Conservation (phyloP, 1,140 invertebrate species). For the Hylaeus volcanicus region DNA sequence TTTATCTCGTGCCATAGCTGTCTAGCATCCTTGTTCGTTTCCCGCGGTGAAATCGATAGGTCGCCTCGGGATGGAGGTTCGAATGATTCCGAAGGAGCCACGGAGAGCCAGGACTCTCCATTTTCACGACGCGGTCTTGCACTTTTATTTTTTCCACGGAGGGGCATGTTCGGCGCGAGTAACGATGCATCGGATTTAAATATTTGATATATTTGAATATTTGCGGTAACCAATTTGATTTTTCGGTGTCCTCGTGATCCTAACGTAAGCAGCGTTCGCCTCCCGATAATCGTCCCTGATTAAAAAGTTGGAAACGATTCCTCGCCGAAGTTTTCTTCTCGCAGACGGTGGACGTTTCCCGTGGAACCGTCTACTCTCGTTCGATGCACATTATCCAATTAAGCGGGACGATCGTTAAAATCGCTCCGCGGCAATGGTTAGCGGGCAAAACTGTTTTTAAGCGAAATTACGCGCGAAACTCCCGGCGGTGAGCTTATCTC, state of each 20-base stretch:
- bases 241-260: too few species aligned
- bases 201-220: too few species aligned
- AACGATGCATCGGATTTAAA: too few species aligned
- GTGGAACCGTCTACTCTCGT: not conserved
- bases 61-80: slow-evolving; percentile 11
- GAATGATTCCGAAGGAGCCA: slow-evolving; percentile 40
- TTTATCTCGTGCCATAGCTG: slow-evolving; percentile 30
- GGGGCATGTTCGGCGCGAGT: not conserved
- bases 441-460: slow-evolving; percentile 14
- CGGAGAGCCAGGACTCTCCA: slow-evolving; percentile 7
- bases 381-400: slow-evolving; percentile 16
- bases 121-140: not conserved
- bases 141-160: not conserved
- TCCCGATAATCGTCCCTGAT: not conserved
- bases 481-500: not conserved
- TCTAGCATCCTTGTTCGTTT: slow-evolving; percentile 5
- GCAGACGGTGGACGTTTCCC: not conserved
- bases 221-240: not conserved
- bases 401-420: slow-evolving; percentile 21
- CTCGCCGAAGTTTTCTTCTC: not conserved
- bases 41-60: slow-evolving; percentile 54
- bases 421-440: slow-evolving; percentile 19
- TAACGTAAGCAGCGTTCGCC: too few species aligned
- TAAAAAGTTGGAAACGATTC: slow-evolving; percentile 15
- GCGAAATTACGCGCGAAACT: not conserved